phyloP scores from a whole-genome alignment of 2,113 vertebrate genomes.

The Pteropus alecto region DNA sequence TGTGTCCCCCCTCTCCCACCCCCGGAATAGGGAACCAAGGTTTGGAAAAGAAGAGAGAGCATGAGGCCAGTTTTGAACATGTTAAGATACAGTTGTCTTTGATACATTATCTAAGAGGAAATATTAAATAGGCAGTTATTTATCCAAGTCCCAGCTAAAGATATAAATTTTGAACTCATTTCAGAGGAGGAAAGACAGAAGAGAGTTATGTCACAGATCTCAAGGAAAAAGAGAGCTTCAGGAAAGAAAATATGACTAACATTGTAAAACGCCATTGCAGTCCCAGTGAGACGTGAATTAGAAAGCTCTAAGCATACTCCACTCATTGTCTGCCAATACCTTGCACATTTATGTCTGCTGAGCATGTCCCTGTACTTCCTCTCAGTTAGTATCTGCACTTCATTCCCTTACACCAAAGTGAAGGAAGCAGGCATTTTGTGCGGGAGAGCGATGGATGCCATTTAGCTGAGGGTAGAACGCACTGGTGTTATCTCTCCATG shows the following conservation, averaged over 20 bases:
- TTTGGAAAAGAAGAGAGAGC: background rate
- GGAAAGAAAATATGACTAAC: background rate
- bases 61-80: no score
- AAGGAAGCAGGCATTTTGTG: background rate
- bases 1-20: no score
- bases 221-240: background rate
- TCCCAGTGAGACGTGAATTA: background rate
- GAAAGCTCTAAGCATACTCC: background rate
- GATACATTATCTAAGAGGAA: background rate
- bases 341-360: background rate
- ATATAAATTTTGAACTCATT: background rate
- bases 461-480: no score
- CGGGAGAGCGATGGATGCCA: rapidly evolving
- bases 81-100: background rate
- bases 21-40: background rate
- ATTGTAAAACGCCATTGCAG: background rate
- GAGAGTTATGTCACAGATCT: no score
- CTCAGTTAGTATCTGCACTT: background rate
- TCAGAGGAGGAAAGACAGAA: background rate
- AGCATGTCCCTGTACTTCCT: rapidly evolving
- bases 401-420: background rate
- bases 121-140: background rate
- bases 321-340: background rate
- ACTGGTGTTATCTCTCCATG: rapidly evolving
- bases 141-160: background rate